These are phyloP conservation scores for Liparis tanakae DNA, from an alignment of 2,797 vertebrate genomes.

Conservation along the genomic window DNA sequence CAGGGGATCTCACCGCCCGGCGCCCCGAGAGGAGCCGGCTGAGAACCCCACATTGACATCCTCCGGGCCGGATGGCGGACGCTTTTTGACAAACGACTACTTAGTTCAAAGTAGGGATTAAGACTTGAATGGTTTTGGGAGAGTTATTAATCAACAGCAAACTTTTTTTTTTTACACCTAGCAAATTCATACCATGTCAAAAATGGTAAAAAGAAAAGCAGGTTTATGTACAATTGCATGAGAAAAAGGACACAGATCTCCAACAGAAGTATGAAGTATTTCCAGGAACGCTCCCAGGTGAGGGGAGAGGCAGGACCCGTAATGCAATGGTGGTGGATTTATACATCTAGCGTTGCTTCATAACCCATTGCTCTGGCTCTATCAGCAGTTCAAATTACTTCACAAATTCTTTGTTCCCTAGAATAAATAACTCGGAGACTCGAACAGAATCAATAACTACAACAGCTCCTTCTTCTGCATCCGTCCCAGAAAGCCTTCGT, in stretches of 20 bases:
- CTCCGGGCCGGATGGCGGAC: background rate
- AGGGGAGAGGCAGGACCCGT: constrained; percentile 47
- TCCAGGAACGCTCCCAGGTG: constrained; percentile 50
- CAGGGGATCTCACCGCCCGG: constrained; percentile 31
- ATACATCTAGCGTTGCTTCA: constrained; percentile 40
- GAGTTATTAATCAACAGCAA: constrained; percentile 39
- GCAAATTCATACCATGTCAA: constrained; percentile 37
- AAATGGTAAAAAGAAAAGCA: constrained; percentile 51
- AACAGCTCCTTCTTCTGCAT: constrained; percentile 42
- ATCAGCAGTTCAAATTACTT: constrained; percentile 50
- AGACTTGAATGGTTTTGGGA: constrained; percentile 35
- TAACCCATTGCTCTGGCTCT: constrained; percentile 27
- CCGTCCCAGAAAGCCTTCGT: constrained; percentile 50
- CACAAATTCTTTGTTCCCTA: constrained; percentile 40
- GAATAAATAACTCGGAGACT: constrained; percentile 63
- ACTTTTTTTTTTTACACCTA: constrained; percentile 39
- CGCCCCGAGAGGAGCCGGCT: constrained; percentile 8
- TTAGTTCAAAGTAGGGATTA: constrained; percentile 40
- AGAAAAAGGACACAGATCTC: constrained; percentile 44
- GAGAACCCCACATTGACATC: constrained; percentile 26
- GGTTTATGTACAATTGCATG: constrained; percentile 69
- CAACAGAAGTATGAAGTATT: constrained; percentile 35
- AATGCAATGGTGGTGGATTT: constrained; percentile 49
- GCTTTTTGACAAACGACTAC: constrained; percentile 44
- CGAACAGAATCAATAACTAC: constrained; percentile 53